Percentiles rank a stretch among this genome's conserved stretches.
phyloP scores from a whole-genome alignment of 2,113 vertebrate genomes.

The Ginglymostoma cirratum region DNA sequence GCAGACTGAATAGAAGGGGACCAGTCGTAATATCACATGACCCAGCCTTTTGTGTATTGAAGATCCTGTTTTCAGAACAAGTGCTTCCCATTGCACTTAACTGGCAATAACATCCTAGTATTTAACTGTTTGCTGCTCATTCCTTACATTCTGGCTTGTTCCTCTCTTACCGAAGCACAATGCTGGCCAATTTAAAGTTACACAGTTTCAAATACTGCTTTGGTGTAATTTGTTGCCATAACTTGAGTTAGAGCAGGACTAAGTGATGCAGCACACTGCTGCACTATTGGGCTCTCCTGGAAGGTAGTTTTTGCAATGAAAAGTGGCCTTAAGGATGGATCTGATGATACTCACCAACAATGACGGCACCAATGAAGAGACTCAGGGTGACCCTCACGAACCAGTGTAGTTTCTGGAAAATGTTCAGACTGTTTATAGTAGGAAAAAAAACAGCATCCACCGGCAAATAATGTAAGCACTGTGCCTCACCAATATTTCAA shows the following conservation, averaged over 20 bases:
- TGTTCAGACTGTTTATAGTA: not conserved
- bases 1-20: not conserved
- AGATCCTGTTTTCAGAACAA: not conserved
- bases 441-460: not conserved
- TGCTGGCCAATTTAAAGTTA: not conserved
- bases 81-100: not conserved
- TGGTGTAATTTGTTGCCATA: not conserved
- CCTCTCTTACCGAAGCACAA: not conserved
- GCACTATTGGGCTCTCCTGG: not conserved
- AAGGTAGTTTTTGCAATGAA: not conserved
- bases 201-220: not conserved
- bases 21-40: not conserved
- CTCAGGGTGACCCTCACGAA: slow-evolving; percentile 72
- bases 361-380: slow-evolving; percentile 73
- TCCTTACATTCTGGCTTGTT: not conserved
- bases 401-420: slow-evolving; percentile 80
- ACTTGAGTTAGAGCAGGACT: not conserved
- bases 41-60: not conserved
- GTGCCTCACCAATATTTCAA: not conserved
- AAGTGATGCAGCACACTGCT: not conserved
- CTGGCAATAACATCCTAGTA: not conserved
- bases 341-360: slow-evolving; percentile 68
- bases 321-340: not conserved
- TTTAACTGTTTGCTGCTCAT: not conserved
- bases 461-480: not conserved